A percentile compares a stretch with the other conserved stretches of the same genome.
Evolutionary conservation across 2,888 invertebrate genomes (phyloP).

Genomic region (Ormyrus nitidulus): DNA sequence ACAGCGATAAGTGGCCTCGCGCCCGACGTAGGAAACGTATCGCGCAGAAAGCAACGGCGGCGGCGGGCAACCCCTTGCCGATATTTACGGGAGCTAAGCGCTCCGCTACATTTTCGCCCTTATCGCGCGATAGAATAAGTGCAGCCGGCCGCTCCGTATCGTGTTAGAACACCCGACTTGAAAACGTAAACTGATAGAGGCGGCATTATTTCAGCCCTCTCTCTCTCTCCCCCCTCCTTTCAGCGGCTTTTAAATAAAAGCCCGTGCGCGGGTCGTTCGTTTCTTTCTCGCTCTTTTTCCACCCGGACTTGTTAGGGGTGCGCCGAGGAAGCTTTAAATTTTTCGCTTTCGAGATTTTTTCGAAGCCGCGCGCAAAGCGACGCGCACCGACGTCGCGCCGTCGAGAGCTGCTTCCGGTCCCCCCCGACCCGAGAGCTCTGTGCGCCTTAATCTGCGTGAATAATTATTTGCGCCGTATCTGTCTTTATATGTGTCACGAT

Average conservation of each 20-base stretch:
- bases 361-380: background rate
- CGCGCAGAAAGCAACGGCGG: background rate
- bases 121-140: constrained; percentile 69
- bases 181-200: constrained; percentile 57
- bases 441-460: constrained; percentile 36
- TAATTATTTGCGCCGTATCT: constrained; percentile 50
- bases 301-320: too few species aligned
- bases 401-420: too few species aligned
- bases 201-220: constrained; percentile 55
- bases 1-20: constrained; percentile 63
- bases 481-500: constrained; percentile 33
- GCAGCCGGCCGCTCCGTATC: constrained; percentile 59
- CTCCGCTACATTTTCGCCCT: constrained; percentile 66
- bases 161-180: constrained; percentile 51
- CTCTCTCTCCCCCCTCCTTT: constrained; percentile 16
- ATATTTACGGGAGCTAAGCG: constrained; percentile 71
- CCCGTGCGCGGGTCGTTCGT: background rate
- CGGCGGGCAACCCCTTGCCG: constrained; percentile 61
- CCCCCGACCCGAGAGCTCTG: too few species aligned
- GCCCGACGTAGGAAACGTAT: constrained; percentile 41
- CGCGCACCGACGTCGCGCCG: background rate
- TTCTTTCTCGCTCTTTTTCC: background rate
- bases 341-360: background rate
- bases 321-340: constrained; percentile 13
- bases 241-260: constrained; percentile 32